phyloP scores from a whole-genome alignment of 2,797 vertebrate species.

The Poecilia velifera region DNA sequence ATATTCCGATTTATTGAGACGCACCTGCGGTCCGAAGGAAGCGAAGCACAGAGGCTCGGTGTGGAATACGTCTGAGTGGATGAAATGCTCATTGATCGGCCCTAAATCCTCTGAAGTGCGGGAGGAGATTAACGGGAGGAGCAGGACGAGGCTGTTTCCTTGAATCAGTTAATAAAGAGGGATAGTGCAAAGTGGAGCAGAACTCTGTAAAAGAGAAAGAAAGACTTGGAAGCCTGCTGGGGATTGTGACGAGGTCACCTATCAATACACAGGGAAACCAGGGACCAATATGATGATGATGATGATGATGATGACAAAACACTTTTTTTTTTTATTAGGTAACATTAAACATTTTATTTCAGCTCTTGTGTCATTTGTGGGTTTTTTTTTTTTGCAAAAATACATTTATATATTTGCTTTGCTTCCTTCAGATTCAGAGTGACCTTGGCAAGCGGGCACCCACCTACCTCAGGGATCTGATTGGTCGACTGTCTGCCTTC shows the following conservation, averaged over 20 bases:
- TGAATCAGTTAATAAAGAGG: constrained; percentile 31
- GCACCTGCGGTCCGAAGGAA: neutral
- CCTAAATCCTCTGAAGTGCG: constrained; percentile 26
- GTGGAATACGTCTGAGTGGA: constrained; percentile 3
- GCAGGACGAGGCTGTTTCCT: constrained; percentile 16
- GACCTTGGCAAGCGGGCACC: constrained; percentile 67
- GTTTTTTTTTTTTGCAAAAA: neutral
- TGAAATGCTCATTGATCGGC: constrained; percentile 27
- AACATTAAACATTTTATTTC: neutral
- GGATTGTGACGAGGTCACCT: constrained; percentile 23
- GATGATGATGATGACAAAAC: constrained; percentile 13
- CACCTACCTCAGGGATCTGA: constrained; percentile 75
- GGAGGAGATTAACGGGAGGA: constrained; percentile 18
- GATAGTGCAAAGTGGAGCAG: constrained; percentile 16
- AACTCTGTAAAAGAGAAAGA: constrained; percentile 6
- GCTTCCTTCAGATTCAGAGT: constrained; percentile 55
- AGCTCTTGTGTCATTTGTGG: neutral
- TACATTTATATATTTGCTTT: neutral
- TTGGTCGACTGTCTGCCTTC: constrained; percentile 69
- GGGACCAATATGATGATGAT: constrained; percentile 7
- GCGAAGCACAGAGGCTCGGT: constrained; percentile 2
- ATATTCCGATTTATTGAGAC: neutral
- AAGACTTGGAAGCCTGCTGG: constrained; percentile 8
- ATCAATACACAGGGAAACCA: constrained; percentile 14
- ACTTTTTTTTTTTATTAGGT: too few species aligned